A percentile compares a stretch with the other conserved stretches of the same genome.
phyloP scores from a whole-genome alignment of 2,888 invertebrate species.

The Melolontha melolontha region DNA sequence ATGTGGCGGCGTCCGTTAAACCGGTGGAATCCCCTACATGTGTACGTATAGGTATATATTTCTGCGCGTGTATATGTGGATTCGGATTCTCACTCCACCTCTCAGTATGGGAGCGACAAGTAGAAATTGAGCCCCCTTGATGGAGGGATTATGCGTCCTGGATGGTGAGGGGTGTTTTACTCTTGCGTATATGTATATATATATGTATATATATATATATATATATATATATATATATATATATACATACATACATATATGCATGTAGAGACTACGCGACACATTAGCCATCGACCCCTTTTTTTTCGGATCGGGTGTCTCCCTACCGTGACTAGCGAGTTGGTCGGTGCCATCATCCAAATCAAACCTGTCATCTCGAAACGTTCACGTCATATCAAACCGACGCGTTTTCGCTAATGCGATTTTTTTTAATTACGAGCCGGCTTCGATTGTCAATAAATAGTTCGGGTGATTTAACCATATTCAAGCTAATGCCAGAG shows the following conservation, averaged over 20 bases:
- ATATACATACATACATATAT: not conserved
- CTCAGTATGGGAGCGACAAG: conserved; percentile 46
- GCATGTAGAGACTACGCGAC: conserved; percentile 57
- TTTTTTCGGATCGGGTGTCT: conserved; percentile 55
- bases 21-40: conserved; percentile 21
- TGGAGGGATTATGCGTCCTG: conserved; percentile 49
- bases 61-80: too few relatives aligned
- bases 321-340: conserved; percentile 52
- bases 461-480: too few relatives aligned
- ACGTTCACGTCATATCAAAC: conserved; percentile 29
- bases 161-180: conserved; percentile 6
- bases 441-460: too few relatives aligned
- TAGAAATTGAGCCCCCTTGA: conserved; percentile 47
- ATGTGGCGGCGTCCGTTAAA: not conserved
- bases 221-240: not conserved
- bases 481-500: too few relatives aligned
- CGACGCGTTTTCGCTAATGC: too few relatives aligned
- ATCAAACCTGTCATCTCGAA: conserved; percentile 62
- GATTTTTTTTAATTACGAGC: too few relatives aligned
- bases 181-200: not conserved
- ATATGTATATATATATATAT: not conserved
- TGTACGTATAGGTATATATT: too few relatives aligned
- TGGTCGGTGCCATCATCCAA: conserved; percentile 58
- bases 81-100: too few relatives aligned
- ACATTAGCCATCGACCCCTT: conserved; percentile 58